Base-by-base conservation (phyloP, 2,797 vertebrate genomes). In the Spinibarbus caldwelli region DNA sequence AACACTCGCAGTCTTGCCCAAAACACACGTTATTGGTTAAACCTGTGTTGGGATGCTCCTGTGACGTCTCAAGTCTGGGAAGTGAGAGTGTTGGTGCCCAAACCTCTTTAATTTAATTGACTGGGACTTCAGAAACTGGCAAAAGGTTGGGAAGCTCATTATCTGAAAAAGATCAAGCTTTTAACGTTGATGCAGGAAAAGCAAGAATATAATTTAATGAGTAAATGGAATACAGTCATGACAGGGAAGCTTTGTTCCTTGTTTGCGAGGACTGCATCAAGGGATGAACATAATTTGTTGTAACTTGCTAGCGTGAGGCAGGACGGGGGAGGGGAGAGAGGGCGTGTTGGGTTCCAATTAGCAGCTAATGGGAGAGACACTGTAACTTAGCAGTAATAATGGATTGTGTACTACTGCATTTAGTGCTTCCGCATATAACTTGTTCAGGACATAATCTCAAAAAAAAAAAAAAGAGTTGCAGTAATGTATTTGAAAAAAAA, bases 101-200 rank as follows among this genome's bases (percentile, higher is more conserved):
- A 82, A 86, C 81, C 67, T 81, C 64, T 85, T 49, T 89, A 87
- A 90, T 88, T 86, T 84, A 86, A 88, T 89, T 77, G 82, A 85
- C 79, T 70, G 68, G 43, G 85, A 86, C 64, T n/a, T n/a, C n/a
- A n/a, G n/a, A n/a, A 87, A 86, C 52, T 76, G 84, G 83, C 83
- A 9, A 88, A 87, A 90, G 86, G 90, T 87, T 91, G 87, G 52
- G 49, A 88, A 88, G 85, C 87, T 89, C 80, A 88, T 91, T 89
- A 90, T 89, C 80, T 82, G 68, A 31, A 45, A 89, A 89, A 84
- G 76, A 90, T 89, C 81, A 86, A 87, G 84, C 86, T 91, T 89
- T 90, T 89, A 87, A 85, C 83, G 72, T 83, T 68, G 52, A 9
- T 75, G 84, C 78, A 76, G 87, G 62, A 86, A 89, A 88, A 89